Evolutionary conservation across 2,888 invertebrate species (phyloP), one percentile per base, ranked within the genome.

Genomic region (Ichneumon xanthorius): DNA sequence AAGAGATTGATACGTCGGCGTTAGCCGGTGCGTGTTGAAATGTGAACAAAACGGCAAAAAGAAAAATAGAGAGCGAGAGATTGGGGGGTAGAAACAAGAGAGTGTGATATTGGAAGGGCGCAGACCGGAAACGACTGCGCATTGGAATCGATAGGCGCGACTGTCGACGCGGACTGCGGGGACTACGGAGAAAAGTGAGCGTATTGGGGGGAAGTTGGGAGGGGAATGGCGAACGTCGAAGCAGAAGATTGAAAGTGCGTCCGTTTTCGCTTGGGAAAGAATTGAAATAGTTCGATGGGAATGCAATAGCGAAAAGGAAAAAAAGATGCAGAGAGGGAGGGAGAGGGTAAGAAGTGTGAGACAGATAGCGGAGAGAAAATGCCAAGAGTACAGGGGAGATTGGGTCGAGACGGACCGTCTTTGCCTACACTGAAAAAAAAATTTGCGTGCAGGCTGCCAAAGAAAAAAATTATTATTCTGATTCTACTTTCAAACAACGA

Each of bases 71-170:
- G 67, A 76, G 63, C 63, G 77, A 67, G 37, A 22, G 45, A 45
- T n/a, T 80, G 63, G 58, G 58, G 26, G 79, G 26, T 5, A 9
- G n/a, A 45, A 70, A 78, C 45, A 26, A 68, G 53, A 55, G 40
- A 81, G 77, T 14, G 80, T 75, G 84, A 84, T 89, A 88, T 86
- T 83, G 89, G 87, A 86, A 86, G 78, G 76, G 68, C 82, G 67
- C 37, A 55, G 16, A 63, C 61, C 85, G 86, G 86, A 87, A 87
- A 86, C 77, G 83, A 70, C 30, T 37, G 68, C 73, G 78, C 84
- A 80, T 87, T 85, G 85, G 72, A 89, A 90, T 90, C 90, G 89
- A 90, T 89, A 89, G 80, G 85, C 83, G 79, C 78, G 83, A 70
- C 71, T 55, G 55, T 58, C 67, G 72, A 55, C 40, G 22, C 40